phyloP scores from a whole-genome alignment of 2,113 vertebrate genomes.

The Podarcis cretensis region DNA sequence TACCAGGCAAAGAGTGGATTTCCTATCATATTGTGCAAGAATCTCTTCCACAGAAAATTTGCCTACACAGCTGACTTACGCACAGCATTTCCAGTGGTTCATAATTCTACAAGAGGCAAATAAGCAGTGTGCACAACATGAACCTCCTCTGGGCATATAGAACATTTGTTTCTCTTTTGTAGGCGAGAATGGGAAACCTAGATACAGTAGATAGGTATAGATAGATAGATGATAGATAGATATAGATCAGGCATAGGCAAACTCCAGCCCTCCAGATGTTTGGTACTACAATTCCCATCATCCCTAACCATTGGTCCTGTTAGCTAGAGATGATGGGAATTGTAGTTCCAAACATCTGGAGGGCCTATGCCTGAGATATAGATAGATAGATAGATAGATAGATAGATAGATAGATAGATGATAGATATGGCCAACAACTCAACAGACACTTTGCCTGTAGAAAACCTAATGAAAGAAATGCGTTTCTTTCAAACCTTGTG shows the following conservation, averaged over 20 bases:
- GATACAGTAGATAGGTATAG: no score
- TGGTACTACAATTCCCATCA: no score
- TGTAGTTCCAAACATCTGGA: no score
- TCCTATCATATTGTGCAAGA: background rate
- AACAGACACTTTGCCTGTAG: background rate
- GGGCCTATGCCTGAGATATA: no score
- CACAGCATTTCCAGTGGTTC: background rate
- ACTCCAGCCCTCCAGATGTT: no score
- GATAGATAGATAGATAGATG: no score
- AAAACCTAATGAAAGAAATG: background rate
- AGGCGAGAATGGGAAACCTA: background rate
- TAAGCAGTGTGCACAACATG: background rate
- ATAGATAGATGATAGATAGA: no score
- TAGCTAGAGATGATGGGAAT: no score
- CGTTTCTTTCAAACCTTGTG: background rate
- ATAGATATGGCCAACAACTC: background rate
- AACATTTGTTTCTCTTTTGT: background rate
- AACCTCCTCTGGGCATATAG: background rate
- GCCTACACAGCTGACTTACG: background rate
- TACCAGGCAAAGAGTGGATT: background rate
- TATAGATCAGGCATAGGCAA: no score
- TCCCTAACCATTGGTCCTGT: no score
- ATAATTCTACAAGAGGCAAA: background rate
- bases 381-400: no score
- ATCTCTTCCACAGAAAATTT: no score